Evolutionary conservation across 1,140 invertebrate species (phyloP).

Genomic region (Proctacanthus coquilletti): DNA sequence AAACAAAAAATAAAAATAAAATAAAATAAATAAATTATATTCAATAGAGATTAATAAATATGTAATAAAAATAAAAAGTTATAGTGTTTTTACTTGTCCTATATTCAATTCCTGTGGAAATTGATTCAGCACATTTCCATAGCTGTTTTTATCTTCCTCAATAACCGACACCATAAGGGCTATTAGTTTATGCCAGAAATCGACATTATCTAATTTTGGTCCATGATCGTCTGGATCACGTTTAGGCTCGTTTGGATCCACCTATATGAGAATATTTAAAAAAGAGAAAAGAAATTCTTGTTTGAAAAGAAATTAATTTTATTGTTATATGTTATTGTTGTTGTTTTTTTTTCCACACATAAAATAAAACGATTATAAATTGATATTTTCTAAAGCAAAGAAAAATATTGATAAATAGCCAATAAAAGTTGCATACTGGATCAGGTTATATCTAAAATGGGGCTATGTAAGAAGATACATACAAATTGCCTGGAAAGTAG

Average conservation of each 20-base stretch:
- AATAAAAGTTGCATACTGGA: too few species aligned
- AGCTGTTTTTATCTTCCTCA: conserved; percentile 96
- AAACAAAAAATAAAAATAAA: conserved; percentile 1
- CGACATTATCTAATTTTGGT: conserved; percentile 76
- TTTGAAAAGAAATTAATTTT: too few species aligned
- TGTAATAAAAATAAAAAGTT: conserved; percentile 3
- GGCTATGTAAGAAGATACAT: too few species aligned
- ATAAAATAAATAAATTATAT: conserved; percentile 1
- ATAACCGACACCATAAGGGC: conserved; percentile 96
- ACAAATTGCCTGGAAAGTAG: too few species aligned
- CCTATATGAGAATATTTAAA: too few species aligned
- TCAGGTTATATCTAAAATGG: too few species aligned
- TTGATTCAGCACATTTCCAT: conserved; percentile 96
- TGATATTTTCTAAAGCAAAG: too few species aligned
- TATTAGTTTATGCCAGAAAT: conserved; percentile 98
- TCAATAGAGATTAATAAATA: conserved; percentile 3
- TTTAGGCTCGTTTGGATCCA: conserved; percentile 77
- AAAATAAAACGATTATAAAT: too few species aligned
- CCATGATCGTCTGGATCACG: conserved; percentile 77
- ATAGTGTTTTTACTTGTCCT: conserved; percentile 46
- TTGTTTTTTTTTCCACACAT: too few species aligned
- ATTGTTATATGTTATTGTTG: too few species aligned
- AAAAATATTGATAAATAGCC: too few species aligned
- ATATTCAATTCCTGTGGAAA: conserved; percentile 87
- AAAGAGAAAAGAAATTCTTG: too few species aligned